phyloP scores from a whole-genome alignment of 2,797 vertebrate genomes.

The Prionace glauca region DNA sequence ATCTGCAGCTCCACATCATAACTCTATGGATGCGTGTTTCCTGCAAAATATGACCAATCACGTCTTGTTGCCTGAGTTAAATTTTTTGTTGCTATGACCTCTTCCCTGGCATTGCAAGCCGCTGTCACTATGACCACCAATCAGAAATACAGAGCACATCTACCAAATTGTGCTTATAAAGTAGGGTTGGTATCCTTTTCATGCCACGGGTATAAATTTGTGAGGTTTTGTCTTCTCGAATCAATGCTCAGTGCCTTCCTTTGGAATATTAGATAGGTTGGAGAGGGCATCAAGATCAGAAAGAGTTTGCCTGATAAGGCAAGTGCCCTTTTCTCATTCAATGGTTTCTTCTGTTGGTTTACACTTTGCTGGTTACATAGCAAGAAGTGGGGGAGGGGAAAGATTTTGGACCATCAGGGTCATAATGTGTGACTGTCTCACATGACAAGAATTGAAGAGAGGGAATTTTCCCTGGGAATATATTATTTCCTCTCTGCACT shows the following conservation, averaged over 20 bases:
- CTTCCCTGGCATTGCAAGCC: neutral
- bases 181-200: neutral
- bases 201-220: neutral
- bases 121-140: neutral
- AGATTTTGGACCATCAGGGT: neutral
- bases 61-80: too few relatives aligned
- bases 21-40: too few relatives aligned
- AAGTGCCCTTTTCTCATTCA: neutral
- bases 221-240: neutral
- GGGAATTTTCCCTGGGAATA: neutral
- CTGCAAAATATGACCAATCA: too few relatives aligned
- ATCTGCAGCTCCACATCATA: too few relatives aligned
- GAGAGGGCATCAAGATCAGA: neutral
- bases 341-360: neutral
- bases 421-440: neutral
- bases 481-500: neutral
- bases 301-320: neutral
- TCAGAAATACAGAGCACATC: neutral
- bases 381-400: neutral
- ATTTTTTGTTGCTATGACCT: too few relatives aligned
- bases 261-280: neutral
- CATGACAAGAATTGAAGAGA: neutral
- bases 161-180: too few relatives aligned
- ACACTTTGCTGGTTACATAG: neutral
- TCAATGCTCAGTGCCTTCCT: neutral